A percentile compares a stretch with the other conserved stretches of the same genome.
Evolutionary conservation across 2,797 vertebrate genomes (phyloP).

Genomic region (Mormyrus proboscirostris): DNA sequence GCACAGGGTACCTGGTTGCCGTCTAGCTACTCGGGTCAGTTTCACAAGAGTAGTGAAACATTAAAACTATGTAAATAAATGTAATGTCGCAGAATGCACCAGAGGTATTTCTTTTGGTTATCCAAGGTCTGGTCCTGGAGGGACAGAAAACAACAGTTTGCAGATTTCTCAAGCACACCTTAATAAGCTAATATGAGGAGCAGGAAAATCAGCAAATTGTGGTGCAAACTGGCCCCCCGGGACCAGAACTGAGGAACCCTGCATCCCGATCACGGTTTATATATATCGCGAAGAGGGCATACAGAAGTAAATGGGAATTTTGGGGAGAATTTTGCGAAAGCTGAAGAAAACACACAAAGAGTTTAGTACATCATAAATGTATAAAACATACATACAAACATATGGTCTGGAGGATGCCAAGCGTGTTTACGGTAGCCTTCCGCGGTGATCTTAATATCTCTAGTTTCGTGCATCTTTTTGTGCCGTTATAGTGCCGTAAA

Average conservation of each 20-base stretch:
- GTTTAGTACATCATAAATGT: background rate
- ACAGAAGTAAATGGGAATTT: background rate
- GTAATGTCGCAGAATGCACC: background rate
- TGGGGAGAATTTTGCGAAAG: background rate
- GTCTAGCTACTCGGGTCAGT: background rate
- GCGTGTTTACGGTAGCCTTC: background rate
- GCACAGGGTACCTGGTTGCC: background rate
- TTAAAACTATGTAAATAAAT: background rate
- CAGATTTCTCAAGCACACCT: background rate
- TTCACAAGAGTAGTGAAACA: background rate
- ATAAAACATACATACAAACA: background rate
- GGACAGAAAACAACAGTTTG: background rate
- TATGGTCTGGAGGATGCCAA: background rate
- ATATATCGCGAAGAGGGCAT: background rate
- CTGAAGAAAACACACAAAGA: background rate
- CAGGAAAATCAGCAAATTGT: background rate
- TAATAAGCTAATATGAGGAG: background rate
- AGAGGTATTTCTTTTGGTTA: background rate
- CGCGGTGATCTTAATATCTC: background rate
- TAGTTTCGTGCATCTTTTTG: background rate
- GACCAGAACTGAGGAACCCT: background rate
- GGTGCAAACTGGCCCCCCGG: background rate
- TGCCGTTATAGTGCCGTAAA: background rate
- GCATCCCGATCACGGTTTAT: background rate
- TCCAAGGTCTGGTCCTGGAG: background rate